phyloP scores from a whole-genome alignment of 2,888 invertebrate species.

The Ramazzottius varieornatus region DNA sequence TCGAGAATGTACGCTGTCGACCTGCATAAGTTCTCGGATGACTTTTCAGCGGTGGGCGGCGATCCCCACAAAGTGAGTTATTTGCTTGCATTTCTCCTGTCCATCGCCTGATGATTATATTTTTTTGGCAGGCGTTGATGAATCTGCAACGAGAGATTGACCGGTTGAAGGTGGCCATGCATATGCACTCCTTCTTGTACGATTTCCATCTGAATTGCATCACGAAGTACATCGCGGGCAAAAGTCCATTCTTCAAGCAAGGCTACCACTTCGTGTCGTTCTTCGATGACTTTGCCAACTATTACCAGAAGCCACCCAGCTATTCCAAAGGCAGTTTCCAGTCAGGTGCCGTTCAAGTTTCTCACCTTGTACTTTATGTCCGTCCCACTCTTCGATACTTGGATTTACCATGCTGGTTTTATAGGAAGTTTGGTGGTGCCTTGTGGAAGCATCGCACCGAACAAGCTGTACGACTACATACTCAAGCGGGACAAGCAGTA shows the following conservation, averaged over 20 bases:
- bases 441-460: conserved; percentile 19
- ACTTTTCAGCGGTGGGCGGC: neutral
- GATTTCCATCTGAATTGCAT: conserved; percentile 44
- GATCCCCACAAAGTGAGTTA: neutral
- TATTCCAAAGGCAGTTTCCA: conserved; percentile 43
- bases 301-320: conserved; percentile 47
- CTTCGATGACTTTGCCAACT: conserved; percentile 44
- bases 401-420: neutral
- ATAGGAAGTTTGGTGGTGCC: conserved; percentile 1
- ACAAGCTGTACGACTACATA: conserved; percentile 40
- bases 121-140: neutral
- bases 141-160: conserved; percentile 29
- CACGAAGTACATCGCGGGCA: conserved; percentile 36
- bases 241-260: conserved; percentile 28
- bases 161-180: conserved; percentile 40
- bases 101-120: no score
- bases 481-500: conserved; percentile 38
- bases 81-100: no score
- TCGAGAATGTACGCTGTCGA: conserved; percentile 40
- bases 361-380: neutral
- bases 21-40: conserved; percentile 16
- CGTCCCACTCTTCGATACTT: neutral
- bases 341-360: conserved; percentile 29
- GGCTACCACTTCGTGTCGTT: conserved; percentile 45
- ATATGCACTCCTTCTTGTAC: conserved; percentile 47